A percentile compares a stretch with the other conserved stretches of the same genome.
phyloP scores from a whole-genome alignment of 2,888 invertebrate species.

The Tetropium fuscum region DNA sequence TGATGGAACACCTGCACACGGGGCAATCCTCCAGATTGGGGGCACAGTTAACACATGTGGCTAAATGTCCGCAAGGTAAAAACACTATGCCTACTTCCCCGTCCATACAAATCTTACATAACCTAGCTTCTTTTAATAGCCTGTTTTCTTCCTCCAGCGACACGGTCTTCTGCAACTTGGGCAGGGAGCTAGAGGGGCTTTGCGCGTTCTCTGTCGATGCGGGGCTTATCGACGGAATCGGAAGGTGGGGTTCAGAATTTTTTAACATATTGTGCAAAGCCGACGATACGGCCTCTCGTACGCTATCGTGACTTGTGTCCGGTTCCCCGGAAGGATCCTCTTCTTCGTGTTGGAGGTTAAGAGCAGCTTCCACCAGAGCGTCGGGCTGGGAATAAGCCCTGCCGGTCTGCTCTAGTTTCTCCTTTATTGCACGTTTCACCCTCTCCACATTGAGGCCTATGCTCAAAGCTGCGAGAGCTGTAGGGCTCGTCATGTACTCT shows the following conservation, averaged over 20 bases:
- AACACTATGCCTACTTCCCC: slow-evolving; percentile 92
- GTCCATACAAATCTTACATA: slow-evolving; percentile 96
- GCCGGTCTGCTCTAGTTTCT: slow-evolving; percentile 71
- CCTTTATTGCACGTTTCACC: slow-evolving; percentile 71
- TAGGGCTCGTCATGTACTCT: slow-evolving; percentile 64
- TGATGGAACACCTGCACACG: slow-evolving; percentile 82
- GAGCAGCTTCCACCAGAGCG: slow-evolving; percentile 78
- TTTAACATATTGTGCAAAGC: slow-evolving; percentile 26
- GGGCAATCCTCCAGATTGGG: slow-evolving; percentile 86
- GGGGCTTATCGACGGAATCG: not conserved
- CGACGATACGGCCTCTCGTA: slow-evolving; percentile 20
- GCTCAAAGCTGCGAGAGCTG: slow-evolving; percentile 70
- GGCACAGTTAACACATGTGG: slow-evolving; percentile 89
- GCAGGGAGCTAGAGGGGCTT: not conserved
- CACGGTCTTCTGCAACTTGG: slow-evolving; percentile 49
- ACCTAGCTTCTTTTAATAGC: slow-evolving; percentile 83
- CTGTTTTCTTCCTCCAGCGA: slow-evolving; percentile 86
- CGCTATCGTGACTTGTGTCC: slow-evolving; percentile 15
- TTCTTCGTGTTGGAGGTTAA: slow-evolving; percentile 76
- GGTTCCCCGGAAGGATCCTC: slow-evolving; percentile 59
- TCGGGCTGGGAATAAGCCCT: slow-evolving; percentile 76
- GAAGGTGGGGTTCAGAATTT: slow-evolving; percentile 2
- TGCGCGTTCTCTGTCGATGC: not conserved
- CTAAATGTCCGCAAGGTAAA: slow-evolving; percentile 94
- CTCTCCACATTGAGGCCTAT: slow-evolving; percentile 73